Conservation (phyloP, 2,888 invertebrate genomes). For the Zhengitettix transpicula region DNA sequence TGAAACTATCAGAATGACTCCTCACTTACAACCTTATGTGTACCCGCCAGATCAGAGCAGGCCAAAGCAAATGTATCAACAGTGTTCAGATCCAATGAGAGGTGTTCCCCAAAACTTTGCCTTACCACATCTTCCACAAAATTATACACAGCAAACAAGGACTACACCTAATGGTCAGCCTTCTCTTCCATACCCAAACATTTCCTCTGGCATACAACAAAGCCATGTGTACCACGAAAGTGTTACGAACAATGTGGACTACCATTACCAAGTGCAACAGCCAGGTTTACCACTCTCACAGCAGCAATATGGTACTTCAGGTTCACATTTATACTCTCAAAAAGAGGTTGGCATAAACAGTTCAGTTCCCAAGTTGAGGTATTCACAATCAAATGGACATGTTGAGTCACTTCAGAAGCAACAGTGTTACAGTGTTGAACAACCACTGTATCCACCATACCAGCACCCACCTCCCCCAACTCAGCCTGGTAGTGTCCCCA, state of each 20-base stretch:
- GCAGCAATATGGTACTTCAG: not conserved
- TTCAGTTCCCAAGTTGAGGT: not conserved
- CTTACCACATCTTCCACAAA: slow-evolving; percentile 21
- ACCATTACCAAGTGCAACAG: not conserved
- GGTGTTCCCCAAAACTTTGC: not conserved
- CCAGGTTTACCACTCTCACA: not conserved
- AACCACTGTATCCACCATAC: not conserved
- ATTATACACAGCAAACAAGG: slow-evolving; percentile 18
- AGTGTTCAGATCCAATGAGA: not conserved
- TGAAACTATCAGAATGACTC: not conserved
- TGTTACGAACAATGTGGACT: not conserved
- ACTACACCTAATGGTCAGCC: not conserved
- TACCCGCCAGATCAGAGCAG: not conserved
- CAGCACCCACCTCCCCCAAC: not conserved
- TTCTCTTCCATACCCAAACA: not conserved
- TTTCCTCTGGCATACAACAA: not conserved
- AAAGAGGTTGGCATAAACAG: too few species aligned
- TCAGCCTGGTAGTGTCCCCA: not conserved
- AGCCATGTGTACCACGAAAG: not conserved
- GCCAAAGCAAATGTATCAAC: not conserved
- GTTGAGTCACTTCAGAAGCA: not conserved
- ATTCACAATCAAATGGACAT: not conserved
- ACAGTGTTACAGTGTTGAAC: not conserved
- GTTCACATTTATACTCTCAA: too few species aligned
- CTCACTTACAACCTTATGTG: not conserved